phyloP scores from a whole-genome alignment of 2,888 invertebrate genomes.

The Argynnis bischoffii region DNA sequence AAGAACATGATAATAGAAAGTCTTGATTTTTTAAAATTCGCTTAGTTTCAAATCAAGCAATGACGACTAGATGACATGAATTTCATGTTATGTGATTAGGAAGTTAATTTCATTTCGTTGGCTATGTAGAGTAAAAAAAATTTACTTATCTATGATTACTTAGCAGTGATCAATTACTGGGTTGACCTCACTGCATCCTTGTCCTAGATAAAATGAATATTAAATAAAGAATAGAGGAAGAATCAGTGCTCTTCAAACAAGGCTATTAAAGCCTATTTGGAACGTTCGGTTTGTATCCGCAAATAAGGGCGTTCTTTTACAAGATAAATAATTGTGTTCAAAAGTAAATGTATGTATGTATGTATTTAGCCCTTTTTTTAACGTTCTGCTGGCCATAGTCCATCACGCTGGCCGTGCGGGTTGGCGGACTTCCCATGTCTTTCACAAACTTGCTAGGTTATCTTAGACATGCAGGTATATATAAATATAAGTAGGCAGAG shows the following conservation, averaged over 20 bases:
- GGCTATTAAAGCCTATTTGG: constrained; percentile 27
- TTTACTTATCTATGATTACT: constrained; percentile 37
- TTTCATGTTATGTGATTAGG: neutral
- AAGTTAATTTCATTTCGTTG: neutral
- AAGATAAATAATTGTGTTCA: neutral
- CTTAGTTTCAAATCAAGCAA: too few relatives aligned
- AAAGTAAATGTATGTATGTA: too few relatives aligned
- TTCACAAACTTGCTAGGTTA: too few relatives aligned
- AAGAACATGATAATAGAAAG: too few relatives aligned
- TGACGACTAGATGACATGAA: too few relatives aligned
- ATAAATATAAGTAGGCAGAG: neutral
- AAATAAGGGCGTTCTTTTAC: neutral
- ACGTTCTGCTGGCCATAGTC: too few relatives aligned
- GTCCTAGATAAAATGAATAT: constrained; percentile 52
- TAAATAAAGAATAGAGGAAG: constrained; percentile 49
- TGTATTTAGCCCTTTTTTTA: too few relatives aligned
- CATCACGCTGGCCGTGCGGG: too few relatives aligned
- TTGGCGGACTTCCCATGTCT: too few relatives aligned
- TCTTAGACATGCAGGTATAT: too few relatives aligned
- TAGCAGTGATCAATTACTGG: constrained; percentile 42
- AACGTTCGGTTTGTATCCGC: constrained; percentile 7
- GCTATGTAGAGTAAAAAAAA: constrained; percentile 13
- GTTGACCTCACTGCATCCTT: constrained; percentile 55
- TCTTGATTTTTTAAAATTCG: too few relatives aligned
- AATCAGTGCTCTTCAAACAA: constrained; percentile 41